Evolutionary conservation across 2,888 invertebrate genomes (phyloP).

Genomic region (Troides helena): DNA sequence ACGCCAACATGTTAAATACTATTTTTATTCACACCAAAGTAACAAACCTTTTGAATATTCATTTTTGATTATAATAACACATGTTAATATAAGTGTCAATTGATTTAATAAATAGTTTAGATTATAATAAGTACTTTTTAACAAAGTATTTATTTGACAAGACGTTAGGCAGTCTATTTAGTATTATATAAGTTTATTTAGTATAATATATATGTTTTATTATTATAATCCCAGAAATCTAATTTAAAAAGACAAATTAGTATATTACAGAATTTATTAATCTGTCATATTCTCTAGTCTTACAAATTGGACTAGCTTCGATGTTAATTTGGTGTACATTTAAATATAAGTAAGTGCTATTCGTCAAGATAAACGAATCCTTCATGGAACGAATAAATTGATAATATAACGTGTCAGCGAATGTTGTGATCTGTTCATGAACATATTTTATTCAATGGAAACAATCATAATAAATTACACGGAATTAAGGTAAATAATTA

Average conservation of each 20-base stretch:
- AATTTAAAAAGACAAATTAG: slow-evolving; percentile 23
- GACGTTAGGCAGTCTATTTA: slow-evolving; percentile 30
- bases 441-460: slow-evolving; percentile 1
- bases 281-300: slow-evolving; percentile 17
- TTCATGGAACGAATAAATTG: slow-evolving; percentile 3
- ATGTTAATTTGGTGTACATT: slow-evolving; percentile 49
- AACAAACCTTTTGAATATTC: slow-evolving; percentile 16
- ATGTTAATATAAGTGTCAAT: slow-evolving; percentile 5
- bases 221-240: slow-evolving; percentile 26
- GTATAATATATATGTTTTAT: slow-evolving; percentile 4
- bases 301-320: slow-evolving; percentile 58
- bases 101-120: slow-evolving; percentile 1
- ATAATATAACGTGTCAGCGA: slow-evolving; percentile 7
- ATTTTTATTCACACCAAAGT: slow-evolving; percentile 43
- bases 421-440: background rate
- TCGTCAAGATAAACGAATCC: slow-evolving; percentile 6
- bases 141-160: slow-evolving; percentile 20
- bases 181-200: slow-evolving; percentile 22
- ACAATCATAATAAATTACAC: slow-evolving; percentile 24
- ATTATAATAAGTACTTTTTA: slow-evolving; percentile 11
- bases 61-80: background rate
- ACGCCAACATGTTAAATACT: slow-evolving; percentile 36
- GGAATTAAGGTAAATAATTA: slow-evolving; percentile 25
- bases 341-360: slow-evolving; percentile 13
- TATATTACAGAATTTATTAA: slow-evolving; percentile 27